A percentile compares a stretch with the other conserved stretches of the same genome.
phyloP scores from a whole-genome alignment of 2,113 vertebrate species.

The Harpagus bidentatus region DNA sequence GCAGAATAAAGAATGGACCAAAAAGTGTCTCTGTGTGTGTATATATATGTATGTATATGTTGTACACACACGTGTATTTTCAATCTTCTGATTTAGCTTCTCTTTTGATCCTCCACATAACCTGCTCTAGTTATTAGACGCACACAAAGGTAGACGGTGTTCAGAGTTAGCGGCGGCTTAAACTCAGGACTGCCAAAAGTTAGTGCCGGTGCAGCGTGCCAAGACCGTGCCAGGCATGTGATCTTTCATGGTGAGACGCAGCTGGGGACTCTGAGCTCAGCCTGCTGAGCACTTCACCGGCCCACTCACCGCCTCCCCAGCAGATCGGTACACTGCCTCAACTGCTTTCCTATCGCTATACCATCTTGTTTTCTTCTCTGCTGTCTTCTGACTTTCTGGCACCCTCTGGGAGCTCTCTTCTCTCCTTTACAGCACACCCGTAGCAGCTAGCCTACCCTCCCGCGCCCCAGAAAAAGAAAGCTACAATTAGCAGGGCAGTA shows the following conservation, averaged over 20 bases:
- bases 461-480: neutral
- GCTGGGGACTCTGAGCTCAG: slow-evolving; percentile 51
- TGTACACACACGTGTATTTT: neutral
- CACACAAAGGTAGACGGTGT: neutral
- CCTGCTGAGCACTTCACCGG: slow-evolving; percentile 55
- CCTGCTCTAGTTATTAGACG: neutral
- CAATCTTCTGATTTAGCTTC: neutral
- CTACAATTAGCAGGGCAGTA: neutral
- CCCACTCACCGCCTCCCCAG: slow-evolving; percentile 29
- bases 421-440: neutral
- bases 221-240: neutral
- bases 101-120: neutral
- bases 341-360: neutral
- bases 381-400: neutral
- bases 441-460: neutral
- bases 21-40: neutral
- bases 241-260: slow-evolving; percentile 15
- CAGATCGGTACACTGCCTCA: neutral
- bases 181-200: neutral
- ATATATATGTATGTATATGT: accelerated
- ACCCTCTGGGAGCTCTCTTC: neutral
- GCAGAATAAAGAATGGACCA: neutral
- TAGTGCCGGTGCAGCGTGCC: neutral
- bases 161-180: neutral
- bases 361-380: neutral